Conservation (phyloP, 2,888 invertebrate species). For the Phytoseiulus persimilis region DNA sequence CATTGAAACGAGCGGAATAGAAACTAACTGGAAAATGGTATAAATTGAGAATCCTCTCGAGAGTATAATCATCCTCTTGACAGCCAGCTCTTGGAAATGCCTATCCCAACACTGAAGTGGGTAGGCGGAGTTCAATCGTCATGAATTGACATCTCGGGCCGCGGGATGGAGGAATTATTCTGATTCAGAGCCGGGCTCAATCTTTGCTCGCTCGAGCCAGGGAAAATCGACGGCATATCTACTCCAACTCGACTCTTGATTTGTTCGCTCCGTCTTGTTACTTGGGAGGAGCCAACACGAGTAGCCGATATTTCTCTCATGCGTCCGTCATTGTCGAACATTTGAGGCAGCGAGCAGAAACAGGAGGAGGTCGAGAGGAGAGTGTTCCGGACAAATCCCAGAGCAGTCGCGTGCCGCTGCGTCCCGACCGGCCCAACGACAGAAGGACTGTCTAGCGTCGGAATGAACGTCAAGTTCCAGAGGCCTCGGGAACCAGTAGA, state of each 20-base stretch:
- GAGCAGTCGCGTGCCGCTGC: background rate
- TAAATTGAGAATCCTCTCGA: too few species aligned
- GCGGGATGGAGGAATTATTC: too few species aligned
- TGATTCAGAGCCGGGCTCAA: too few species aligned
- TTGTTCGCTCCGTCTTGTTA: too few species aligned
- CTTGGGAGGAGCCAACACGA: background rate
- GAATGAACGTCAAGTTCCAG: background rate
- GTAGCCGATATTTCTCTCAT: background rate
- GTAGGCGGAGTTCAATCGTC: too few species aligned
- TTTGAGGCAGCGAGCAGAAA: background rate
- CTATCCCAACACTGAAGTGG: too few species aligned
- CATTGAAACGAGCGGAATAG: too few species aligned
- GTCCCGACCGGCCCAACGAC: background rate
- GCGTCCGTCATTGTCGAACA: background rate
- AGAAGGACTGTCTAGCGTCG: background rate
- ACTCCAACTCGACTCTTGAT: background rate
- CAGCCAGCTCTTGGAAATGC: too few species aligned
- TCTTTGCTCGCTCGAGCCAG: background rate
- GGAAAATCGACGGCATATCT: background rate
- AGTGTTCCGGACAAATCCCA: background rate
- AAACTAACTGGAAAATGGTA: too few species aligned
- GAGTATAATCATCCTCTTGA: too few species aligned
- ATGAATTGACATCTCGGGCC: too few species aligned
- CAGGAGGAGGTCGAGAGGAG: background rate
- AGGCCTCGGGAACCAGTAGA: background rate